These are phyloP conservation scores for Neosilurus hyrtlii DNA, from an alignment of 2,797 vertebrate species.

Conservation along the genomic window DNA sequence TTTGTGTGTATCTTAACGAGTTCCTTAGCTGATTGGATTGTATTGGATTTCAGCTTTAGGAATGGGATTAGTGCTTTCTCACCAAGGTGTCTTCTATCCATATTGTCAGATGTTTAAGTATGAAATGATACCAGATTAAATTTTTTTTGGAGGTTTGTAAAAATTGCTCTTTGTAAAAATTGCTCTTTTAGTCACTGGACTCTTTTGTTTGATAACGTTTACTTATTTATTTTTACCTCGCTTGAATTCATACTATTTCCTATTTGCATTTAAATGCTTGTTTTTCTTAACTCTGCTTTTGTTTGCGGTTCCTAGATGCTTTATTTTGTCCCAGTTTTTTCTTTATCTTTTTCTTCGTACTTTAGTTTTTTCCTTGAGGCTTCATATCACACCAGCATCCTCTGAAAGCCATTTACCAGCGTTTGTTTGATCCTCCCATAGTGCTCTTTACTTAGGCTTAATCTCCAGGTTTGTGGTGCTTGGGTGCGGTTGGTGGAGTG, in stretches of 20 bases:
- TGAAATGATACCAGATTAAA: not conserved
- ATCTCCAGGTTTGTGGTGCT: constrained; percentile 36
- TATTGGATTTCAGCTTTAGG: constrained; percentile 3
- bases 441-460: constrained; percentile 21
- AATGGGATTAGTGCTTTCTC: constrained; percentile 6
- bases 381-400: constrained; percentile 23
- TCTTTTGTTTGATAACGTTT: constrained; percentile 36
- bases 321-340: not conserved
- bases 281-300: constrained; percentile 35
- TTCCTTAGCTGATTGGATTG: constrained; percentile 6
- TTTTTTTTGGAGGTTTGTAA: constrained; percentile 16
- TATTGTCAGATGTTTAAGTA: not conserved
- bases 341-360: not conserved
- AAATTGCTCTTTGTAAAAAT: not conserved
- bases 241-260: constrained; percentile 58
- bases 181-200: constrained; percentile 3
- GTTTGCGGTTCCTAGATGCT: not conserved
- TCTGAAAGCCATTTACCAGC: constrained; percentile 25
- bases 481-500: constrained; percentile 31
- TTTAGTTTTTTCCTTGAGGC: constrained; percentile 5
- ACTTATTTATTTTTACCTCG: constrained; percentile 30
- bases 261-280: constrained; percentile 64
- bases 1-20: not conserved
- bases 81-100: not conserved
- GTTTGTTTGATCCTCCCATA: constrained; percentile 42